Conservation (phyloP, 2,797 vertebrate genomes). For the Halcyon chelicuti region DNA sequence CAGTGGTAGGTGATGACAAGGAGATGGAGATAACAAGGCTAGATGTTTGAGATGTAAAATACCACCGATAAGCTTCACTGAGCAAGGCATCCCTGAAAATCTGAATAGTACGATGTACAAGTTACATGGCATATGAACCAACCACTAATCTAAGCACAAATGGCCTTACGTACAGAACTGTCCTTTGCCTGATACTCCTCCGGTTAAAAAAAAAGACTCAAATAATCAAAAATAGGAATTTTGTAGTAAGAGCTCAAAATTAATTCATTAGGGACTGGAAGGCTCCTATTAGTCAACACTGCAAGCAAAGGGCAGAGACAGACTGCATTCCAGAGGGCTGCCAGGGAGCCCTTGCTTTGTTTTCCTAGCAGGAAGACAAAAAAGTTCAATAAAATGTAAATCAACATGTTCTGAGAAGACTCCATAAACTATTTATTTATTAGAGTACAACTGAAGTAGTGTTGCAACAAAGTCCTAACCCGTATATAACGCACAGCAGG, state of each 20-base stretch:
- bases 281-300: not conserved
- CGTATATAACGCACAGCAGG: not conserved
- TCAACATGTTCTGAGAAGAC: not conserved
- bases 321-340: not conserved
- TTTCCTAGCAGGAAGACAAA: constrained; percentile 2
- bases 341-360: not conserved
- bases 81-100: not conserved
- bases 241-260: not conserved
- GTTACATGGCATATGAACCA: not conserved
- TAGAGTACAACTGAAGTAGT: not conserved
- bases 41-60: not conserved
- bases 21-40: not conserved
- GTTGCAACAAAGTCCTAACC: not conserved
- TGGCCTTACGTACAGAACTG: not conserved
- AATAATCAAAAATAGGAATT: not conserved
- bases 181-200: not conserved
- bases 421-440: not conserved
- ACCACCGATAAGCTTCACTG: not conserved
- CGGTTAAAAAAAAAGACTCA: not conserved
- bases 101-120: not conserved
- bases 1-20: not conserved
- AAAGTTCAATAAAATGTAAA: not conserved
- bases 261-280: not conserved
- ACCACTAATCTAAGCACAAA: not conserved
- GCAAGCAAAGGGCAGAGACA: not conserved